These are phyloP conservation scores for Dascyllus trimaculatus DNA, from an alignment of 2,113 vertebrate species.

Conservation along the genomic window DNA sequence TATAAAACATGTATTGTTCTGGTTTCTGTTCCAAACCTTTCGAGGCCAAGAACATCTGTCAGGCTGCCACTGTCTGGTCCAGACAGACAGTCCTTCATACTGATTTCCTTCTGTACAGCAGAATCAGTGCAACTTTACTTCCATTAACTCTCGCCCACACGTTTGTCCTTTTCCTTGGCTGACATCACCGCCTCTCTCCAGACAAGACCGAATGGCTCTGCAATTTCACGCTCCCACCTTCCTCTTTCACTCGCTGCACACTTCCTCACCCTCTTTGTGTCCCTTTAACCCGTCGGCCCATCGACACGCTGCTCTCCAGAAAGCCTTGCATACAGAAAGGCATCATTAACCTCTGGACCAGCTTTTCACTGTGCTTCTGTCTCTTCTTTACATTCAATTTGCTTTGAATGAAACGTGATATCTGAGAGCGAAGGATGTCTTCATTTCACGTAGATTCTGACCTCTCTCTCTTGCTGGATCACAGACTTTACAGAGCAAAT, in stretches of 20 bases:
- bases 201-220: conserved; percentile 1
- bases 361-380: neutral
- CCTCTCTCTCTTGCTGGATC: neutral
- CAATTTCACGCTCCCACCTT: neutral
- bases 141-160: conserved; percentile 16
- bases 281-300: neutral
- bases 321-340: neutral
- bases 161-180: neutral
- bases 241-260: neutral
- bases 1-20: neutral
- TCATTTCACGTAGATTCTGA: neutral
- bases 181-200: neutral
- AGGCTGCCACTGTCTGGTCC: neutral
- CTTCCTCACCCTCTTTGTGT: neutral
- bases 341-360: neutral
- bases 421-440: neutral
- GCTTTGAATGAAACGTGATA: neutral
- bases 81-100: neutral
- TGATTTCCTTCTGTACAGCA: neutral
- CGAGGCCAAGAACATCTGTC: neutral
- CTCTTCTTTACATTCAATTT: neutral
- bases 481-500: neutral
- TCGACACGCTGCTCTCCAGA: neutral
- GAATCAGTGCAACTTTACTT: neutral
- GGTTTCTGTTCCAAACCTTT: neutral